Evolutionary conservation across 1,140 invertebrate species (phyloP).

Genomic region (Meloidogyne floridensis): DNA sequence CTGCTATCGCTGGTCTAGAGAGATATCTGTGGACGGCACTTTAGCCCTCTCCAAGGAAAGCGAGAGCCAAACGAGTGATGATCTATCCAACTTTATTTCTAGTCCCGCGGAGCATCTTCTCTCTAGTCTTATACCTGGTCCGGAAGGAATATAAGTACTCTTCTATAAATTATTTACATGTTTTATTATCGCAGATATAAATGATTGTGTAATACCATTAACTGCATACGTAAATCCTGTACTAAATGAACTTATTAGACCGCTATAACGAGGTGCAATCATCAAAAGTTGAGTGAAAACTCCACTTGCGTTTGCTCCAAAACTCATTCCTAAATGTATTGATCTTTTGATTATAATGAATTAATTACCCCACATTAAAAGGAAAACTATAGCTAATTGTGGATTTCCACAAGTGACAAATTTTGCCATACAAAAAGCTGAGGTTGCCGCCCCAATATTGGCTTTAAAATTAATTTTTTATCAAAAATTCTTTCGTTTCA

Average conservation of each 20-base stretch:
- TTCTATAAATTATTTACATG: neutral
- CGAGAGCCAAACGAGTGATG: too few species aligned
- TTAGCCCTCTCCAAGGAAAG: too few species aligned
- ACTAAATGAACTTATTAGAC: slow-evolving; percentile 7
- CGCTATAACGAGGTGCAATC: slow-evolving; percentile 32
- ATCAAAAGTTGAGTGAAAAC: slow-evolving; percentile 28
- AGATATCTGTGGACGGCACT: too few species aligned
- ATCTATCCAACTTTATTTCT: too few species aligned
- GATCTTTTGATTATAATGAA: too few species aligned
- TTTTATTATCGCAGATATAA: slow-evolving; percentile 8
- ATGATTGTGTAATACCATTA: slow-evolving; percentile 19
- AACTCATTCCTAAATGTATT: slow-evolving; percentile 24
- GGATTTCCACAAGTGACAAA: slow-evolving; percentile 9
- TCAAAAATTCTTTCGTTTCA: neutral
- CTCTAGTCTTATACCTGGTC: too few species aligned
- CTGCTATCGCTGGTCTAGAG: too few species aligned
- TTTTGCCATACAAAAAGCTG: slow-evolving; percentile 7
- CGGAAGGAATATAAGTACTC: too few species aligned
- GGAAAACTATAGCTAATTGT: neutral
- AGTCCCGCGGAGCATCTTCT: too few species aligned
- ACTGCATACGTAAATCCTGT: slow-evolving; percentile 13
- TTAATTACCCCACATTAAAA: neutral
- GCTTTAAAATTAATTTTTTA: neutral
- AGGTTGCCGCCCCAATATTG: neutral
- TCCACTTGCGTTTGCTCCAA: slow-evolving; percentile 28